These are phyloP conservation scores for Taxidea taxus DNA, from an alignment of 2,113 vertebrate species.

Conservation along the genomic window DNA sequence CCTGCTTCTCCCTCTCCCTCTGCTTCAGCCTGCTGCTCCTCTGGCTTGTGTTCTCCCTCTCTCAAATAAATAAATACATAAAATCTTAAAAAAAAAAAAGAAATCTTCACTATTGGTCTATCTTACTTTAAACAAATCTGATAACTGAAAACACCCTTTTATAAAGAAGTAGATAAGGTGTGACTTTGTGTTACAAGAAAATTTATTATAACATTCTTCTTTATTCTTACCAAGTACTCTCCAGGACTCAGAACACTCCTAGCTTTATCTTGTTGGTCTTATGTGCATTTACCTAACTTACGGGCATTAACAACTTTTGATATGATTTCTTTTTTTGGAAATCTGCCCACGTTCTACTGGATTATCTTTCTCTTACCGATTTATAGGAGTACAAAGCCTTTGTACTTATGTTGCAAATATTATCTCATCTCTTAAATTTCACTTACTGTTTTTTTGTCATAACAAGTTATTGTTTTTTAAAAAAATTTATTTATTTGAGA, in stretches of 20 bases:
- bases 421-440: neutral
- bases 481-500: neutral
- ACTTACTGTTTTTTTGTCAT: neutral
- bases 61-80: neutral
- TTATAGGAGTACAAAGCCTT: neutral
- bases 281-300: neutral
- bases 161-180: neutral
- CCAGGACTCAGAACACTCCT: neutral
- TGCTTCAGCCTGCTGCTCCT: too few species aligned
- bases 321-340: neutral
- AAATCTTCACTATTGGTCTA: slow-evolving; percentile 8
- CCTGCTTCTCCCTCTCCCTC: neutral
- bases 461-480: neutral
- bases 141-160: neutral
- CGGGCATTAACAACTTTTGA: neutral
- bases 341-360: neutral
- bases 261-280: neutral
- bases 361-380: neutral
- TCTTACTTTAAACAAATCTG: neutral
- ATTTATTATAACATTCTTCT: neutral
- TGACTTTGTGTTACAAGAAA: neutral
- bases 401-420: neutral
- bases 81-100: too few species aligned
- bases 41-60: neutral
- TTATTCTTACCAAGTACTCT: neutral